A percentile compares a stretch with the other conserved stretches of the same genome.
These are phyloP conservation scores for Xerus inauris DNA, from an alignment of 2,113 vertebrate species.

Conservation along the genomic window DNA sequence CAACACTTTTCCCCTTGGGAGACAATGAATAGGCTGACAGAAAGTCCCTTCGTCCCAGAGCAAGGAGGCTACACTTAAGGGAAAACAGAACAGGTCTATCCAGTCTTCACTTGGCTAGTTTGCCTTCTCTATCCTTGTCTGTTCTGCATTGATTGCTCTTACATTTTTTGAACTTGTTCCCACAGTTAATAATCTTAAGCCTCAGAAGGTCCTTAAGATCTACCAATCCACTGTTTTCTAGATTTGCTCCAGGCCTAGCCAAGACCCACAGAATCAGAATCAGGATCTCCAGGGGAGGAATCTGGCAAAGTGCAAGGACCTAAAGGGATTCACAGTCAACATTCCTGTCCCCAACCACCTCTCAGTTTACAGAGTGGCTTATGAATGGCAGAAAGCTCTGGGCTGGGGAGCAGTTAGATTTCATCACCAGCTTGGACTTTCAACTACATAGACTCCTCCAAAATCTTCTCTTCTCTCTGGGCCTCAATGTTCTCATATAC, in stretches of 20 bases:
- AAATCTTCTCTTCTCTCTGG: neutral
- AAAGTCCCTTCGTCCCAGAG: neutral
- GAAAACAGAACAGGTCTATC: neutral
- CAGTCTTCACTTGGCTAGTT: neutral
- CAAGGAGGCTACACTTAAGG: neutral
- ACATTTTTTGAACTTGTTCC: slow-evolving; percentile 16
- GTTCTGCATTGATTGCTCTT: neutral
- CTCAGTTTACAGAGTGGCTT: neutral
- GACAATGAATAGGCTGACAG: neutral
- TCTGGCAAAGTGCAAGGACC: neutral
- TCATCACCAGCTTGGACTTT: neutral
- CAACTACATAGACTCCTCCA: neutral
- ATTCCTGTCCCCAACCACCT: neutral
- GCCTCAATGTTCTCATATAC: neutral
- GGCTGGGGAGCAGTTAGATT: neutral
- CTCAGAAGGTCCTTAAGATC: neutral
- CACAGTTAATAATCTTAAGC: neutral
- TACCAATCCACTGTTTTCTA: neutral
- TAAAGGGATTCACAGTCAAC: neutral
- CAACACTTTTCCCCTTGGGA: neutral
- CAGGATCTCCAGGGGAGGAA: neutral
- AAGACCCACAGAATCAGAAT: neutral
- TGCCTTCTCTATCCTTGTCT: neutral
- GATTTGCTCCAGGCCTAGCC: neutral
- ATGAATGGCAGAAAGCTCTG: neutral